phyloP scores from a whole-genome alignment of 2,797 vertebrate genomes.

The Microtus agrestis region DNA sequence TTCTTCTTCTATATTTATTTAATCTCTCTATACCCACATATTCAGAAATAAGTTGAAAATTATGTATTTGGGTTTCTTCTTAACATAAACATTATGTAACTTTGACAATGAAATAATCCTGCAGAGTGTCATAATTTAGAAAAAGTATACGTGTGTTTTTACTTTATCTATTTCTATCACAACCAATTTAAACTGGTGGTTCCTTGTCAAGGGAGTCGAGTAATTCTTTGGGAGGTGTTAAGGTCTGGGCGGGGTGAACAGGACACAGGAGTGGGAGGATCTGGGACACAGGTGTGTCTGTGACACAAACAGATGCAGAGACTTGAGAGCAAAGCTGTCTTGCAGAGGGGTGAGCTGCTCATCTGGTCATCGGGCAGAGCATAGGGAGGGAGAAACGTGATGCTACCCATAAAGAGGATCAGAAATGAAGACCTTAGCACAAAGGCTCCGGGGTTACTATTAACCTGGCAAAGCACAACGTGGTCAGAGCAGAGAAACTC shows the following conservation, averaged over 20 bases:
- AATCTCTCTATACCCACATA: not conserved
- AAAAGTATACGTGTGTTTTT: not conserved
- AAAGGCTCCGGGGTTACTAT: not conserved
- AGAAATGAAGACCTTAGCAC: not conserved
- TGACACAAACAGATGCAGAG: not conserved
- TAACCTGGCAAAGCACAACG: not conserved
- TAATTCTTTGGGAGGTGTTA: not conserved
- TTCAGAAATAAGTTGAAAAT: constrained; percentile 21
- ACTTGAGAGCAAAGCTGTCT: too few species aligned
- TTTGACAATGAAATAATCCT: constrained; percentile 37
- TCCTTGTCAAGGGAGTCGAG: not conserved
- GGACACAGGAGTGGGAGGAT: not conserved
- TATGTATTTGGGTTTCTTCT: constrained; percentile 24
- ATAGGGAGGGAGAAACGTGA: not conserved
- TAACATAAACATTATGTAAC: constrained; percentile 51
- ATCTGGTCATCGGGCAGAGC: not conserved
- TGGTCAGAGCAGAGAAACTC: not conserved
- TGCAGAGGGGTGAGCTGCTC: accelerated
- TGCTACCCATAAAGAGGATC: not conserved
- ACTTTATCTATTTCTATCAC: constrained; percentile 16
- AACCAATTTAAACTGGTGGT: not conserved
- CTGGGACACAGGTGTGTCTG: not conserved
- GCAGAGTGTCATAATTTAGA: not conserved
- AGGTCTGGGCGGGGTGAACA: too few species aligned
- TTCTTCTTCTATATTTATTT: not conserved